phyloP scores from a whole-genome alignment of 2,888 invertebrate species.

The Malthinus seriepunctatus region DNA sequence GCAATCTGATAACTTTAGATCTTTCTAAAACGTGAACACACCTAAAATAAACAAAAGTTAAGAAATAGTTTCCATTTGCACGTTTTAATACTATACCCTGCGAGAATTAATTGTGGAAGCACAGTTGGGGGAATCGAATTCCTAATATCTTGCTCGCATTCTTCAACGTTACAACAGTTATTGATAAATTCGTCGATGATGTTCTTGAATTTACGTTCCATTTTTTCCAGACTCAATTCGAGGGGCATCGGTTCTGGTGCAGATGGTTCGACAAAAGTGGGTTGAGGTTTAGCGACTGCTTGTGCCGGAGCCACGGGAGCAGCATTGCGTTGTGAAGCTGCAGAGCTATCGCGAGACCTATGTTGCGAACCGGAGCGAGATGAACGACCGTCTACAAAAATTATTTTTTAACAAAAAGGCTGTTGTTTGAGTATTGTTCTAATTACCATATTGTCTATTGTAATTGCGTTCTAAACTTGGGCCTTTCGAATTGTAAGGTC shows the following conservation, averaged over 20 bases:
- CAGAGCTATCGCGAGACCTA: slow-evolving; percentile 52
- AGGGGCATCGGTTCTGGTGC: slow-evolving; percentile 13
- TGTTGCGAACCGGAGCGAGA: slow-evolving; percentile 65
- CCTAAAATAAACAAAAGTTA: slow-evolving; percentile 35
- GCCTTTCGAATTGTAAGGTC: slow-evolving; percentile 52
- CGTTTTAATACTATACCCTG: slow-evolving; percentile 37
- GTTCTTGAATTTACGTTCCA: slow-evolving; percentile 45
- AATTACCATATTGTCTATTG: slow-evolving; percentile 9
- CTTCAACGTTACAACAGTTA: slow-evolving; percentile 44
- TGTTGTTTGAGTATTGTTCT: neutral
- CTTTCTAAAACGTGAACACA: slow-evolving; percentile 55
- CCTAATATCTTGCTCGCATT: slow-evolving; percentile 47
- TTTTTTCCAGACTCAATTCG: slow-evolving; percentile 36
- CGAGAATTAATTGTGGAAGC: slow-evolving; percentile 41
- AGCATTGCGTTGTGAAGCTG: slow-evolving; percentile 35
- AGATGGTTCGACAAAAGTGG: slow-evolving; percentile 1
- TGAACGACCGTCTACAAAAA: slow-evolving; percentile 53
- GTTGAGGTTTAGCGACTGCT: slow-evolving; percentile 4
- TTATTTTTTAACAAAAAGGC: slow-evolving; percentile 5
- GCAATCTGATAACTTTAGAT: slow-evolving; percentile 50
- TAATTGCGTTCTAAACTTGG: slow-evolving; percentile 46
- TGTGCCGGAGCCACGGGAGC: slow-evolving; percentile 18
- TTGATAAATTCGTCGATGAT: slow-evolving; percentile 49
- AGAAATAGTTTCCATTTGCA: neutral
- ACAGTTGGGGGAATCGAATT: slow-evolving; percentile 39